phyloP scores from a whole-genome alignment of 1,140 invertebrate species.

The Caenorhabditis elegans region WBcel235 BX284605.5:13024501-13025000 shows the following conservation, averaged over 20 bases:
- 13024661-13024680: slow-evolving; percentile 8
- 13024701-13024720: slow-evolving; percentile 16
- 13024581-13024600: slow-evolving; percentile 11
- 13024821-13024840: neutral
- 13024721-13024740: slow-evolving; percentile 22
- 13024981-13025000: too few species aligned
- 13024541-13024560: neutral
- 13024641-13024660: neutral
- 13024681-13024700: slow-evolving; percentile 26
- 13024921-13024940: slow-evolving; percentile 82
- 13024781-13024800: neutral
- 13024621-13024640: neutral
- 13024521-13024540: slow-evolving; percentile 8
- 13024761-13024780: slow-evolving; percentile 25
- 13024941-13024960: slow-evolving; percentile 67
- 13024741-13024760: neutral
- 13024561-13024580: neutral
- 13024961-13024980: too few species aligned
- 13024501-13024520: slow-evolving; percentile 19
- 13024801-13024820: too few species aligned
- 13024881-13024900: slow-evolving; percentile 64
- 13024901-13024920: slow-evolving; percentile 81
- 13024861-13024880: slow-evolving; percentile 63
- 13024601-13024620: slow-evolving; percentile 12
- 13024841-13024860: too few species aligned